Base-by-base conservation (phyloP, 2,888 invertebrate species). In the Acrobeloides nanus region DNA sequence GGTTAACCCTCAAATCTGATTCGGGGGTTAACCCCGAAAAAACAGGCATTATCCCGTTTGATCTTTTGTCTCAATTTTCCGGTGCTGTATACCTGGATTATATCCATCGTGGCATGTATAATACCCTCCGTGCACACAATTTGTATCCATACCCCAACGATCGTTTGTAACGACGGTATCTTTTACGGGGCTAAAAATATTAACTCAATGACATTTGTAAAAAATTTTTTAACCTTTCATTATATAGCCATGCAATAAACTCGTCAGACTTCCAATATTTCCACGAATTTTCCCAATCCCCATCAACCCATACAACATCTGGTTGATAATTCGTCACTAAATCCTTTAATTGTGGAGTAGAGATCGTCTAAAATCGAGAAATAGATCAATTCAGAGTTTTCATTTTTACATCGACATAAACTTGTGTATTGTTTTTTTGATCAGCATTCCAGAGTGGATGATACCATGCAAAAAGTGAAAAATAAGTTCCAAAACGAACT, bases 181-280 rank as follows among this genome's bases (percentile, higher is more conserved):
- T 66, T 83, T 84, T 0, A 92, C 87, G 0, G 78, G 78, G 53
- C 77, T 89, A 82, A 53, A 82, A 82, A n/a, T n/a, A n/a, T n/a
- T n/a, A n/a, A n/a, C n/a, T n/a, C n/a, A n/a, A n/a, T n/a, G n/a
- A n/a, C n/a, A n/a, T n/a, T n/a, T n/a, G n/a, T n/a, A n/a, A n/a
- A n/a, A n/a, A n/a, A n/a, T n/a, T n/a, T n/a, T n/a, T n/a, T n/a
- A n/a, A 35, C 35, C 35, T 77, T 0, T 87, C 84, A 68, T 88
- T 90, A 68, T 88, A 90, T n/a, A 90, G 76, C 89, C 89, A 90
- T 1, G 88, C 83, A 1, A 90, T 77, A 66, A 90, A 85, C 46
- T 86, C 83, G 32, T 82, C 83, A 0, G 88, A 82, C 57, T 82
- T 82, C 87, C 88, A 90, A 66, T 90, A 90, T 3, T 57, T 55